phyloP scores from a whole-genome alignment of 2,113 vertebrate genomes.

The Phocoena phocoena region DNA sequence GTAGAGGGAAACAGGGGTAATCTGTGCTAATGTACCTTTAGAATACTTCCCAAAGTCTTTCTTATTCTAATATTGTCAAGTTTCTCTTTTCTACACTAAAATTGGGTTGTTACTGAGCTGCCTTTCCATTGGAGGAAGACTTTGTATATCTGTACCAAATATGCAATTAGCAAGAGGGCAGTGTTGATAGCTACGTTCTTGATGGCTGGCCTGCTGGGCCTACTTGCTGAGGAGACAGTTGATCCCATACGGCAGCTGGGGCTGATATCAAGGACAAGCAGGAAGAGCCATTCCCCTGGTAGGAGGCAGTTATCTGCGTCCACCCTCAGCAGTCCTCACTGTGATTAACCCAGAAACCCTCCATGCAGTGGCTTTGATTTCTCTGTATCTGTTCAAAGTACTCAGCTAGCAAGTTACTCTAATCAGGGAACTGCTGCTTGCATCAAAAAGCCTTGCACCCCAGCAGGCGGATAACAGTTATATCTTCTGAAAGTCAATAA shows the following conservation, averaged over 20 bases:
- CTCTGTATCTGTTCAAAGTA: background rate
- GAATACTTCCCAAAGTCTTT: background rate
- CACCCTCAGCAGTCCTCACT: background rate
- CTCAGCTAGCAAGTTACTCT: background rate
- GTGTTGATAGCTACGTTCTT: background rate
- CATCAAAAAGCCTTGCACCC: background rate
- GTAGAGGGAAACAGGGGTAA: background rate
- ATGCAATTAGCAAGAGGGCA: background rate
- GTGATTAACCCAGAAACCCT: background rate
- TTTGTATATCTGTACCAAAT: background rate
- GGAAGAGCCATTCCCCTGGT: background rate
- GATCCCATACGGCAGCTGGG: background rate
- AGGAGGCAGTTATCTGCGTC: accelerated
- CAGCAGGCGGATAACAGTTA: background rate
- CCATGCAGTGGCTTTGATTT: background rate
- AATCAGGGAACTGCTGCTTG: background rate
- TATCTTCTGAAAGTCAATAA: constrained; percentile 35
- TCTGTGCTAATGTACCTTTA: background rate
- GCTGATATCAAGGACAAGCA: background rate
- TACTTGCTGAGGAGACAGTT: background rate
- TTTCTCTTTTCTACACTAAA: background rate
- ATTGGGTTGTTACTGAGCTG: background rate
- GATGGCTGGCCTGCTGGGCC: background rate
- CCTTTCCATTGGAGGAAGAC: background rate
- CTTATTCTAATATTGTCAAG: background rate